Conservation (phyloP, 2,888 invertebrate species). For the Ophioninae sp. region DNA sequence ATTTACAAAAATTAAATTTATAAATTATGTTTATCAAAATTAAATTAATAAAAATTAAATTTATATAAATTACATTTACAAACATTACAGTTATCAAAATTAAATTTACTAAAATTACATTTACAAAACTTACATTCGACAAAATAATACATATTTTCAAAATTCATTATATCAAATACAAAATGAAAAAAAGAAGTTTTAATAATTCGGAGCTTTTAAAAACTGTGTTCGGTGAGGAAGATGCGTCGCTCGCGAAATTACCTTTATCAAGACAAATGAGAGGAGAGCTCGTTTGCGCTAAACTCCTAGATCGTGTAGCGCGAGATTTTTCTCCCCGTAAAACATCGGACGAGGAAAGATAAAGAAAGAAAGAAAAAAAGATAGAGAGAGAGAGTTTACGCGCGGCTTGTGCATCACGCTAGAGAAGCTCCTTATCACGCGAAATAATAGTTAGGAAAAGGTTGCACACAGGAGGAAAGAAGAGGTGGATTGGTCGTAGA, state of each 20-base stretch:
- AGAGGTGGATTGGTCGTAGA: background rate
- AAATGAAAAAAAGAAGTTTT: constrained; percentile 2
- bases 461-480: constrained; percentile 17
- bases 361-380: too few species aligned
- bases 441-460: constrained; percentile 54
- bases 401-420: constrained; percentile 22
- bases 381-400: background rate
- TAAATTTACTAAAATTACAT: too few species aligned
- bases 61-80: too few species aligned
- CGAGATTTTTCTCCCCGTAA: constrained; percentile 33
- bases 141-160: too few species aligned
- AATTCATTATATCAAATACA: too few species aligned
- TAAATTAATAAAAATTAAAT: too few species aligned
- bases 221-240: background rate
- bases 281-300: constrained; percentile 41
- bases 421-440: constrained; percentile 55
- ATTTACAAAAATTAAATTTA: too few species aligned
- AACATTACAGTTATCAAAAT: too few species aligned
- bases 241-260: constrained; percentile 17
- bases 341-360: background rate
- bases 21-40: too few species aligned
- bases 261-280: constrained; percentile 26
- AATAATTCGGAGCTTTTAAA: background rate
- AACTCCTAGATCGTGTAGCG: constrained; percentile 38
- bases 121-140: too few species aligned